Evolutionary conservation across 37 sponge, comb jelly and placozoan species (phyloP).

Genomic region (Beroe ovata): DNA sequence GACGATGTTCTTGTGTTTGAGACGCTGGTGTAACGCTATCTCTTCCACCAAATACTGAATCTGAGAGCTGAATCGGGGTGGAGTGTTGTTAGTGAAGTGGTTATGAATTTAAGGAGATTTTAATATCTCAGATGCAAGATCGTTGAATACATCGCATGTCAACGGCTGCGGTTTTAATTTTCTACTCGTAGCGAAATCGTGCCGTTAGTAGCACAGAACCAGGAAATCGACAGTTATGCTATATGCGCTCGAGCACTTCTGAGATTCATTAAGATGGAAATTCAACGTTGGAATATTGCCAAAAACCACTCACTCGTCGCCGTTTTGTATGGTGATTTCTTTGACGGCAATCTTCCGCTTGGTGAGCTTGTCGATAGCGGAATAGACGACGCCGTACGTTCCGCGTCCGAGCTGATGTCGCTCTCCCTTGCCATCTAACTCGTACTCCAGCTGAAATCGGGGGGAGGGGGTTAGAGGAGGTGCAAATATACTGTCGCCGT

Average conservation of each 20-base stretch:
- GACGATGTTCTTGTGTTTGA: conserved; percentile 92
- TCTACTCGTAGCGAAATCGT: no score
- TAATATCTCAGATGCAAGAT: neutral
- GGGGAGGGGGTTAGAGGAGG: no score
- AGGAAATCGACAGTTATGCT: no score
- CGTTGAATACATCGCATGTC: no score
- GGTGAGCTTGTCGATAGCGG: conserved; percentile 78
- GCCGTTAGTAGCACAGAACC: no score
- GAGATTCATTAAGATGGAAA: no score
- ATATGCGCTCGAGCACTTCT: no score
- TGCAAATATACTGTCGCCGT: no score
- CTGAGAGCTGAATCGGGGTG: conserved; percentile 69
- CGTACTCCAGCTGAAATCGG: conserved; percentile 44
- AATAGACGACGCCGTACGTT: conserved; percentile 83
- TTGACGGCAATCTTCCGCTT: conserved; percentile 88
- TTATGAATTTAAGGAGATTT: neutral
- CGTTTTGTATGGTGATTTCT: conserved; percentile 76
- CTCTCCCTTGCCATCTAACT: conserved; percentile 37
- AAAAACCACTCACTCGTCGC: conserved; percentile 68
- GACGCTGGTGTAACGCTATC: conserved; percentile 81
- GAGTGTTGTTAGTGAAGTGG: no score
- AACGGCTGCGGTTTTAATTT: no score
- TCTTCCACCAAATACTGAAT: conserved; percentile 84
- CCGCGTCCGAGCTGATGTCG: neutral
- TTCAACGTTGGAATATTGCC: no score